Percentiles rank a stretch among this genome's conserved stretches.
Evolutionary conservation across 2,888 invertebrate species (phyloP).

Genomic region (Oscheius sp.): DNA sequence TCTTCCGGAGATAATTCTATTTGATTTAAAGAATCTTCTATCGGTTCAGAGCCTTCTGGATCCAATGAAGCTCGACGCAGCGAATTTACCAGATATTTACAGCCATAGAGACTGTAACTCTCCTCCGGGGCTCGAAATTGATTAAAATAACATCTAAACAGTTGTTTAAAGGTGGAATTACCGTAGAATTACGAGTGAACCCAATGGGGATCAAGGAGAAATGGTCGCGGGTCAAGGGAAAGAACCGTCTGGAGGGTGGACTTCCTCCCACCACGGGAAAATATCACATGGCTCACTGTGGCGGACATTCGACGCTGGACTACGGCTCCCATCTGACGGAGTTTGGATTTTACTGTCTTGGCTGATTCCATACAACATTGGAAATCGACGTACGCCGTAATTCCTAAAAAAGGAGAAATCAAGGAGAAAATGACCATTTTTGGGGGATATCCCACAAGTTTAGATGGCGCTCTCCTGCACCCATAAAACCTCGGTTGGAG

Average conservation of each 20-base stretch:
- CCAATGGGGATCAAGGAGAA: slow-evolving; percentile 42
- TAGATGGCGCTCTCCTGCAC: too few relatives aligned
- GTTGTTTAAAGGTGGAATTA: too few relatives aligned
- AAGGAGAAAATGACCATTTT: too few relatives aligned
- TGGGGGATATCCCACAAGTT: too few relatives aligned
- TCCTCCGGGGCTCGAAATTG: slow-evolving; percentile 29
- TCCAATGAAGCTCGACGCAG: slow-evolving; percentile 5
- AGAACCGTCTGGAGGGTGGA: slow-evolving; percentile 23
- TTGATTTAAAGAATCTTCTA: neutral
- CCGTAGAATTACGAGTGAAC: slow-evolving; percentile 37
- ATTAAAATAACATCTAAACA: slow-evolving; percentile 26
- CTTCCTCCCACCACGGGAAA: slow-evolving; percentile 36
- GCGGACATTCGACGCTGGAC: slow-evolving; percentile 28
- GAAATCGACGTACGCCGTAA: slow-evolving; percentile 29
- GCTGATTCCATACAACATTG: slow-evolving; percentile 39
- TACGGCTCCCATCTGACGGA: slow-evolving; percentile 43
- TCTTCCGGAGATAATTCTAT: slow-evolving; percentile 29
- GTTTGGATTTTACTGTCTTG: slow-evolving; percentile 24
- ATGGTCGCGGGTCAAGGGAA: slow-evolving; percentile 26
- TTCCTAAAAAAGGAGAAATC: slow-evolving; percentile 12
- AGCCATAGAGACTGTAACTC: slow-evolving; percentile 33
- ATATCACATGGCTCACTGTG: slow-evolving; percentile 36
- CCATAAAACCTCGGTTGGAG: too few relatives aligned
- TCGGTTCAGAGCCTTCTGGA: neutral
- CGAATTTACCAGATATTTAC: slow-evolving; percentile 25